Evolutionary conservation across 1,140 invertebrate species (phyloP), one percentile per base, ranked within the genome.

Genomic region (Nasonia longicornis): DNA sequence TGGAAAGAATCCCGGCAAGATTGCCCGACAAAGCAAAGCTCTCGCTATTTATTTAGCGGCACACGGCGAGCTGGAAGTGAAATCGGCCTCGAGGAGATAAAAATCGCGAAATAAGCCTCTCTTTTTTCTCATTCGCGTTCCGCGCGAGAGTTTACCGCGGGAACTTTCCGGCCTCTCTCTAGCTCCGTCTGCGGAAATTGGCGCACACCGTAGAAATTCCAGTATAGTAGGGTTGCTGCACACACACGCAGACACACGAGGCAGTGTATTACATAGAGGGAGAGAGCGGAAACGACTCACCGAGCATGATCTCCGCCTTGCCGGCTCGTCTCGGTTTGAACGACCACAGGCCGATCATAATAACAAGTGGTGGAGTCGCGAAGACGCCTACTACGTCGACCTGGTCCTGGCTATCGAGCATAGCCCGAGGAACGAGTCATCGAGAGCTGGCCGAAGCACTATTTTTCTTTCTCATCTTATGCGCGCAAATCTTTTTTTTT

Each of bases 281-380:
- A 42, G 38, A 42, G 38, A 42, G 8, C 38, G 38, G 38, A 42
- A 42, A 52, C 48, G 35, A 90, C 90, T 88, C 88, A 92, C 92
- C 92, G 70, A 92, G 86, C 84, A 92, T 87, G 81, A 92, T 89
- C 86, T 92, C 92, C 84, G 90, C 91, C 85, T 91, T 90, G 82
- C 91, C 91, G 85, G 89, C 91, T 82, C 91, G 87, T 76, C 92
- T 85, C 67, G 91, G 89, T 81, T 92, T 92, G 84, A 91, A 91
- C 74, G 91, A 90, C 86, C 92, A 89, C 85, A 91, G 88, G 77
- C 91, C 91, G 86, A 92, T 91, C 91, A 92, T 92, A 77, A 80
- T 38, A 29, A 52, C 20, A 58, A n/a, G 0, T 16, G 52, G n/a
- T n/a, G 52, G 52, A 58, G 20, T 58, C 52, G 52, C 20, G 52